Conservation (phyloP, 2,888 invertebrate genomes). For the Orthonevra nobilis region DNA sequence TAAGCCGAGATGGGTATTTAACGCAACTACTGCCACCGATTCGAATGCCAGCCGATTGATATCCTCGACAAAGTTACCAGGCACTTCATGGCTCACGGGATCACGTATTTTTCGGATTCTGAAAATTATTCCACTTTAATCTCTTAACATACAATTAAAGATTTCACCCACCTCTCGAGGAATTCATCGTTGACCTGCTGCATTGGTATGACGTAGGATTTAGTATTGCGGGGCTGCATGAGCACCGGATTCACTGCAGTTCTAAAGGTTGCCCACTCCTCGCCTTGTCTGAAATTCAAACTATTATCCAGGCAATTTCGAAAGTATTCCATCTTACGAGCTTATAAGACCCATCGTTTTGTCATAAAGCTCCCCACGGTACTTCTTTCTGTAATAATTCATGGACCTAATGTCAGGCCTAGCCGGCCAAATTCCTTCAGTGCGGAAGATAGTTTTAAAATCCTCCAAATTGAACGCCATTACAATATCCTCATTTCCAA, state of each 20-base stretch:
- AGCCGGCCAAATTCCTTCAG: constrained; percentile 81
- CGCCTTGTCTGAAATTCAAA: constrained; percentile 82
- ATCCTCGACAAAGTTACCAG: constrained; percentile 80
- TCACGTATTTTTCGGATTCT: constrained; percentile 74
- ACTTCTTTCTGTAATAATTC: constrained; percentile 76
- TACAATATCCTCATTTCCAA: constrained; percentile 76
- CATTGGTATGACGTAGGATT: constrained; percentile 80
- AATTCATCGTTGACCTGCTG: constrained; percentile 79
- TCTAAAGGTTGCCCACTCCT: constrained; percentile 84
- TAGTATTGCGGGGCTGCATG: constrained; percentile 82
- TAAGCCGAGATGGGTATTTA: constrained; percentile 74
- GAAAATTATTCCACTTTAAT: too few relatives aligned
- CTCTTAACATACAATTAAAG: not conserved
- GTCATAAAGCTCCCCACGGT: constrained; percentile 71
- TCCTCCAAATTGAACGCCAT: constrained; percentile 81
- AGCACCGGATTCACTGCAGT: constrained; percentile 84
- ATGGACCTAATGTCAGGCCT: constrained; percentile 79
- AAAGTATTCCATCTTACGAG: constrained; percentile 57
- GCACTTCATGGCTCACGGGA: constrained; percentile 74
- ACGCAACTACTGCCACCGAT: constrained; percentile 77
- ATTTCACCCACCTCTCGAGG: constrained; percentile 65
- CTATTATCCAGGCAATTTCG: constrained; percentile 77
- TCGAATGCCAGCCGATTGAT: constrained; percentile 83
- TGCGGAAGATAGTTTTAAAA: constrained; percentile 79
- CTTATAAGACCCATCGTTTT: constrained; percentile 71